A percentile compares a stretch with the other conserved stretches of the same genome.
phyloP scores from a whole-genome alignment of 2,888 invertebrate species.

The Spatulosminthurus flaviceps region DNA sequence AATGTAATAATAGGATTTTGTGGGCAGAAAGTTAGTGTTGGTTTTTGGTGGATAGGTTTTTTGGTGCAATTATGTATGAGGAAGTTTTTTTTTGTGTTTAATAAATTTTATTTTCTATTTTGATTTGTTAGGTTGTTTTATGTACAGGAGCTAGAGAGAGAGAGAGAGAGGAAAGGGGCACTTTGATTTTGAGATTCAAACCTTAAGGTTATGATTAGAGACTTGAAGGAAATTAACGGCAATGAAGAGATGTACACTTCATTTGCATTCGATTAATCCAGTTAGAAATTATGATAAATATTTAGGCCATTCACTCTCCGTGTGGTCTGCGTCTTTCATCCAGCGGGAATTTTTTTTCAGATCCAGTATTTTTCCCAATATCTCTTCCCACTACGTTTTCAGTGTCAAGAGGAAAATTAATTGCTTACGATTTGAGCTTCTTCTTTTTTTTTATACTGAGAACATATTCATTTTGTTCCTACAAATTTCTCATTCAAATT shows the following conservation, averaged over 20 bases:
- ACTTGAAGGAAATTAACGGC: conserved; percentile 47
- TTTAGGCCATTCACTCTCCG: conserved; percentile 48
- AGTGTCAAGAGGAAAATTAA: conserved; percentile 44
- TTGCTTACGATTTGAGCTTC: conserved; percentile 20
- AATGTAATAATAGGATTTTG: no score
- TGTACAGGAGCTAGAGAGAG: background rate
- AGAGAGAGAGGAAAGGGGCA: background rate
- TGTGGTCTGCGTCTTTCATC: conserved; percentile 46
- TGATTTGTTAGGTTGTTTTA: background rate
- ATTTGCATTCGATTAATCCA: conserved; percentile 47
- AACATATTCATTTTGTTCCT: background rate
- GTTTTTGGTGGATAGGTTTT: no score
- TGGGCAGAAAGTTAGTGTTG: no score
- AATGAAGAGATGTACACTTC: conserved; percentile 24
- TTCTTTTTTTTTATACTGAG: no score
- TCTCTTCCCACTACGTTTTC: background rate
- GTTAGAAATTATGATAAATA: conserved; percentile 46
- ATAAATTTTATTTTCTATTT: background rate
- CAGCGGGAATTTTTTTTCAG: background rate
- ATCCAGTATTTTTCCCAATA: conserved; percentile 6
- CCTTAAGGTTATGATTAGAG: conserved; percentile 40
- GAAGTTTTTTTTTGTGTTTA: no score
- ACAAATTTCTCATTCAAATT: conserved; percentile 14
- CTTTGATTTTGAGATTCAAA: conserved; percentile 24
- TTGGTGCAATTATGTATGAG: no score